Conservation (phyloP, 1,140 invertebrate genomes). For the Bilobella aurantiaca region DNA sequence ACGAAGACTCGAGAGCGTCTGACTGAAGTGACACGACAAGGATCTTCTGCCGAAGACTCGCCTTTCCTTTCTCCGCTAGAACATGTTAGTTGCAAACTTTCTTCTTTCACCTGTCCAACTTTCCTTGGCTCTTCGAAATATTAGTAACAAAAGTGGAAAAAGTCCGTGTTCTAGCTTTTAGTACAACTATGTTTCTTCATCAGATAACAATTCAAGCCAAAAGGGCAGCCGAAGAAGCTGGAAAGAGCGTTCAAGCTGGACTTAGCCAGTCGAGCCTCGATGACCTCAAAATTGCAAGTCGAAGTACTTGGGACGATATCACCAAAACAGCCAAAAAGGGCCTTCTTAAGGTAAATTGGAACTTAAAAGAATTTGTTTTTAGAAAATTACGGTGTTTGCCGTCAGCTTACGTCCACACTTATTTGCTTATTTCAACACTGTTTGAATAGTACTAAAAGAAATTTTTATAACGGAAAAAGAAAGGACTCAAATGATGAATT, state of each 20-base stretch:
- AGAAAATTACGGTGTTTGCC: neutral
- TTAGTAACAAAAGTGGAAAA: neutral
- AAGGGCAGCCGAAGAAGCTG: slow-evolving; percentile 74
- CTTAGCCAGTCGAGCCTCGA: slow-evolving; percentile 67
- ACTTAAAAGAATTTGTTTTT: neutral
- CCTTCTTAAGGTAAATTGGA: slow-evolving; percentile 55
- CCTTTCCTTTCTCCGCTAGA: slow-evolving; percentile 36
- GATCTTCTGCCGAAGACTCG: slow-evolving; percentile 33
- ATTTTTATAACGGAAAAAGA: too few relatives aligned
- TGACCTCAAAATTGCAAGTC: slow-evolving; percentile 74
- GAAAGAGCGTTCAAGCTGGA: slow-evolving; percentile 63
- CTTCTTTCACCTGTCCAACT: neutral
- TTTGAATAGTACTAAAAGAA: too few relatives aligned
- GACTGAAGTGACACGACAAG: slow-evolving; percentile 36
- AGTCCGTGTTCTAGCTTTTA: neutral
- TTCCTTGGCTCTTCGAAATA: neutral
- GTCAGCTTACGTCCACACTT: too few relatives aligned
- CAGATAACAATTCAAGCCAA: slow-evolving; percentile 76
- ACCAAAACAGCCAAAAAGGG: slow-evolving; percentile 85
- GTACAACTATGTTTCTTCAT: slow-evolving; percentile 13
- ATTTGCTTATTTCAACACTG: neutral
- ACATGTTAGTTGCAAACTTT: slow-evolving; percentile 21
- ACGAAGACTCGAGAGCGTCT: slow-evolving; percentile 37
- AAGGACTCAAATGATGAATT: too few relatives aligned
- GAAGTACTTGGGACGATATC: slow-evolving; percentile 73